Base-by-base conservation (phyloP, 2,113 vertebrate genomes). In the Falcunculus frontatus region DNA sequence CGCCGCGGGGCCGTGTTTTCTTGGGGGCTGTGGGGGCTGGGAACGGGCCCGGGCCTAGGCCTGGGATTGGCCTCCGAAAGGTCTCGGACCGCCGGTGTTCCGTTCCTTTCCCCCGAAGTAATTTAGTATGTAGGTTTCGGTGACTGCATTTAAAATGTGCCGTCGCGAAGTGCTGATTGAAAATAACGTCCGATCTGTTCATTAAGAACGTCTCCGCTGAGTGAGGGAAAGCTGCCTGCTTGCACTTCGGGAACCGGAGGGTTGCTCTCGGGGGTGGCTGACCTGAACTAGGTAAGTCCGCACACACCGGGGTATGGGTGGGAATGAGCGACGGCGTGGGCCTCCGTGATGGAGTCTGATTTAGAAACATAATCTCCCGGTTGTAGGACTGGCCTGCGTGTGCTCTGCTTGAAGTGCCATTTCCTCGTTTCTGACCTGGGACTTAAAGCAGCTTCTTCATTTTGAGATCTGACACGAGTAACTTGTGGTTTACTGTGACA, bases 301-400 rank as follows among this genome's bases (percentile, higher is more conserved):
- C 29, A 1, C 8, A 4, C 41, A 2, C 2, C 0, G 22, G 11
- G 50, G 1, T 6, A 0, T 1, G 10, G 20, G 19, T 20, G 74
- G 29, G 3, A 10, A 1, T 0, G 19, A 57, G 35, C 4, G 0
- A 1, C 2, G 2, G 57, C 27, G 2, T 12, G 9, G 32, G 50
- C 26, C n/a, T 37, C 60, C 32, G 30, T 4, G 20, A 0, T 4
- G 7, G 20, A 7, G 42, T 18, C 79, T 63, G 82, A 39, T 90
- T 91, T 75, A 78, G 39, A 70, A 63, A 55, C n/a, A 5, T 46
- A n/a, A 49, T 70, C 69, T 49, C 47, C 47, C 42, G 2, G 9
- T 53, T 55, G 29, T 39, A 59, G 60, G 39, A 23, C 60, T 63
- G 78, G 52, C 64, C 74, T 46, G 50, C 2, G 1, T 35, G 2